phyloP scores from a whole-genome alignment of 2,797 vertebrate genomes.

The Sebastes taczanowskii region DNA sequence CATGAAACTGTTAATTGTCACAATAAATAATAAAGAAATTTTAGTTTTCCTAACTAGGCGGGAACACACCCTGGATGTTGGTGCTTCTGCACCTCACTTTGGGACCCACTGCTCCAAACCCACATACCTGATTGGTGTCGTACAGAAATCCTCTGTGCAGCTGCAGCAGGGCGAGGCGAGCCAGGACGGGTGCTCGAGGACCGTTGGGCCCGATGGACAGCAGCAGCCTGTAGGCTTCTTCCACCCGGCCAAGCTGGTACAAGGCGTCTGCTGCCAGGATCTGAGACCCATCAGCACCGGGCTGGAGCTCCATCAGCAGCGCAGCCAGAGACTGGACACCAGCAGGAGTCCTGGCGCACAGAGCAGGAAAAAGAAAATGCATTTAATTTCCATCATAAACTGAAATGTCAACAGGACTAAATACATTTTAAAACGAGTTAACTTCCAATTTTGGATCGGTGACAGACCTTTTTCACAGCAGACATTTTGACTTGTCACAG shows the following conservation, averaged over 20 bases:
- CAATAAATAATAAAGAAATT: too few species aligned
- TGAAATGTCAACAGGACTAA: neutral
- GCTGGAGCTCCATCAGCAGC: conserved; percentile 89
- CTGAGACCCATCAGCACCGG: conserved; percentile 76
- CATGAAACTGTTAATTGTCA: neutral
- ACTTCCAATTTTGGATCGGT: neutral
- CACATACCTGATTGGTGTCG: conserved; percentile 90
- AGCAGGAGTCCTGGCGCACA: conserved; percentile 78
- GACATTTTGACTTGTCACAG: neutral
- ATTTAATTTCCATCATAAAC: neutral
- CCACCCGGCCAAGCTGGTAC: conserved; percentile 86
- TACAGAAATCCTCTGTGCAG: conserved; percentile 89
- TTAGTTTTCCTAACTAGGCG: neutral
- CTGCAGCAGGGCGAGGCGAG: conserved; percentile 90
- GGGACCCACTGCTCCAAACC: neutral
- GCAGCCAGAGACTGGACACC: conserved; percentile 89
- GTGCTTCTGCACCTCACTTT: neutral
- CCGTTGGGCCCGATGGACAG: conserved; percentile 79
- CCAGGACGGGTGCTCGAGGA: conserved; percentile 84
- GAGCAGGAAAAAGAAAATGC: neutral
- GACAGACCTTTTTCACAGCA: neutral
- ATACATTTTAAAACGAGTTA: neutral
- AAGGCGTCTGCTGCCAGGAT: conserved; percentile 92
- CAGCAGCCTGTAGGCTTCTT: conserved; percentile 90
- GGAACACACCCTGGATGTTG: neutral